Evolutionary conservation across 2,888 invertebrate species (phyloP).

Genomic region (Argynnis bischoffii): DNA sequence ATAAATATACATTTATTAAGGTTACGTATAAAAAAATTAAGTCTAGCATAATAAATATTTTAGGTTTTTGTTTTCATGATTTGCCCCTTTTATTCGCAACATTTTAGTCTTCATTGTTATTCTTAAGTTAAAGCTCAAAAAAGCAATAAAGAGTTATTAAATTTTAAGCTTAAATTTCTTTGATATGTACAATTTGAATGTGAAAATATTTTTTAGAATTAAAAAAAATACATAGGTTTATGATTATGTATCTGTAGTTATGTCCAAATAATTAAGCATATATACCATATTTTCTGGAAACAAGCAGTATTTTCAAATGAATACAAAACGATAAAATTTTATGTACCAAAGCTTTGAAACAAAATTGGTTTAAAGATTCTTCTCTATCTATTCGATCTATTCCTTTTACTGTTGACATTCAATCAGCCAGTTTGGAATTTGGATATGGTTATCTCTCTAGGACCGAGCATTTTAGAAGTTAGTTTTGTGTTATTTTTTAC

Average conservation of each 20-base stretch:
- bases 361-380: not conserved
- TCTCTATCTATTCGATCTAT: constrained; percentile 3
- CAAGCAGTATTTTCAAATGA: not conserved
- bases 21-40: not conserved
- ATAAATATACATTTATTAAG: not conserved
- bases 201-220: no score
- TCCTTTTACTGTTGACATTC: constrained; percentile 25
- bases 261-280: no score
- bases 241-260: no score
- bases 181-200: no score
- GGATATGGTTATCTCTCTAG: constrained; percentile 16
- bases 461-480: not conserved
- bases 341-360: not conserved
- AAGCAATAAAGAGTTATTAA: no score
- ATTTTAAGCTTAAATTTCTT: no score
- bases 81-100: no score
- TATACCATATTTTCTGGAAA: not conserved
- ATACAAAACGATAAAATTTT: not conserved
- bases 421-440: constrained; percentile 21
- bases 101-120: no score
- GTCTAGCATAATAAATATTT: no score
- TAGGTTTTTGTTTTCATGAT: no score
- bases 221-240: no score
- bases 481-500: not conserved
- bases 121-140: no score